Percentiles rank a stretch among this genome's conserved stretches.
Conservation (phyloP, 1,140 invertebrate genomes). For the Mactra quadrangularis region DNA sequence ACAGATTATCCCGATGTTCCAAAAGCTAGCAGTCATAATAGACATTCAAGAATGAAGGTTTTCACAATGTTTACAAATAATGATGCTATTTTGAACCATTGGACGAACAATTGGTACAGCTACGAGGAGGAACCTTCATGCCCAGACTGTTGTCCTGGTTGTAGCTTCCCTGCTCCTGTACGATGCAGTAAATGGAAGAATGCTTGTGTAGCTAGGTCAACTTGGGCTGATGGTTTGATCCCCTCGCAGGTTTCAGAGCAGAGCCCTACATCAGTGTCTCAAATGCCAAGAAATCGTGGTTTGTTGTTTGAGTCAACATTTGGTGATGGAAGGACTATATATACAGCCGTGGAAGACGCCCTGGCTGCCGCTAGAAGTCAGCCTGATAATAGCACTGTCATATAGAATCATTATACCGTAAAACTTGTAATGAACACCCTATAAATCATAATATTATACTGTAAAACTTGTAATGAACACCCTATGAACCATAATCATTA, state of each 20-base stretch:
- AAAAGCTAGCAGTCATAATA: not conserved
- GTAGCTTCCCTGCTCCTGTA: slow-evolving; percentile 5
- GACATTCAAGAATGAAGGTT: not conserved
- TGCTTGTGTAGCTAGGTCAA: slow-evolving; percentile 23
- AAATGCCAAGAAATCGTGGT: slow-evolving; percentile 32
- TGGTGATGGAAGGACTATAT: slow-evolving; percentile 26
- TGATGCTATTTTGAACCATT: slow-evolving; percentile 11
- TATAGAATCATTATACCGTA: no score
- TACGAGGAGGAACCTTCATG: slow-evolving; percentile 36
- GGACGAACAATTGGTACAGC: slow-evolving; percentile 15
- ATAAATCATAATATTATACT: no score
- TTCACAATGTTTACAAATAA: slow-evolving; percentile 17
- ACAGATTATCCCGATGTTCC: slow-evolving; percentile 30
- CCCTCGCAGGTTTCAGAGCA: no score
- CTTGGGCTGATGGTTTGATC: not conserved
- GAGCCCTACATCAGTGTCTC: not conserved
- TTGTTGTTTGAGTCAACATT: not conserved
- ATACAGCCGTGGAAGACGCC: slow-evolving; percentile 30
- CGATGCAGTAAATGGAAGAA: not conserved
- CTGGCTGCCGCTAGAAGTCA: no score
- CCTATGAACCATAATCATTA: no score
- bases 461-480: no score
- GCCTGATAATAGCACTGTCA: no score
- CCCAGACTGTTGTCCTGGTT: slow-evolving; percentile 34
- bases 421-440: no score